Base-by-base conservation (phyloP, 1,140 invertebrate genomes). In the Metaphire vulgaris region DNA sequence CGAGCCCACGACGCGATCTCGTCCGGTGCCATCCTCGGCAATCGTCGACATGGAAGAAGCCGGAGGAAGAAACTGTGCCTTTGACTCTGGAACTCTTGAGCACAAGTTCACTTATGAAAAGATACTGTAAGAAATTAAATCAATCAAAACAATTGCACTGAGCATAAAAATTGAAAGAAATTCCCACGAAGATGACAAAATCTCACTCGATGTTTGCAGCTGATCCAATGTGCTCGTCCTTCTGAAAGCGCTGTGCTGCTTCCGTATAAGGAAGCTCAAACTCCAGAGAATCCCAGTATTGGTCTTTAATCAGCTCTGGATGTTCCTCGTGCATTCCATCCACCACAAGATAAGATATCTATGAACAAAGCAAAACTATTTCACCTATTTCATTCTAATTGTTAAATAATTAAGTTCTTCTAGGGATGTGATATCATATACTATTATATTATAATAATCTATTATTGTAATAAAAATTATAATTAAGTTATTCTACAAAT, bases 201-300 rank as follows among this genome's bases (percentile, higher is more conserved):
- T 28, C 15, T 6, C 31, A 73, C 72, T 73, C 72, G 33, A 73
- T 73, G 72, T 73, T 56, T 34, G 72, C 72, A 0, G 94, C 94
- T 1, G 92, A 94, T 0, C 92, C 91, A 78, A 91, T 87, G 0
- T 93, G 93, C 80, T 92, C 91, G 80, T 92, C 90, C 72, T 73
- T 73, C 6, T 92, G 87, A 80, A 92, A 92, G 56, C 90, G 88
- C 82, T 93, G 90, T 0, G 93, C 88, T 0, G 92, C 93, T 1
- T 92, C 90, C 0, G 93, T 95, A 82, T 95, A 93, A 0, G 93
- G 93, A 72, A 95, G 84, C 12, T 89, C 89, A 0, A 93, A 93
- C 82, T 95, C 92, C 73, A 93, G 89, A 81, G 93, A 91, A 82
- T 95, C 93, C 93, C 93, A 95, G 83, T 95, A 95, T 81, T 93